Evolutionary conservation across 1,140 invertebrate genomes (phyloP).

Genomic region (Solenopsis fugax): DNA sequence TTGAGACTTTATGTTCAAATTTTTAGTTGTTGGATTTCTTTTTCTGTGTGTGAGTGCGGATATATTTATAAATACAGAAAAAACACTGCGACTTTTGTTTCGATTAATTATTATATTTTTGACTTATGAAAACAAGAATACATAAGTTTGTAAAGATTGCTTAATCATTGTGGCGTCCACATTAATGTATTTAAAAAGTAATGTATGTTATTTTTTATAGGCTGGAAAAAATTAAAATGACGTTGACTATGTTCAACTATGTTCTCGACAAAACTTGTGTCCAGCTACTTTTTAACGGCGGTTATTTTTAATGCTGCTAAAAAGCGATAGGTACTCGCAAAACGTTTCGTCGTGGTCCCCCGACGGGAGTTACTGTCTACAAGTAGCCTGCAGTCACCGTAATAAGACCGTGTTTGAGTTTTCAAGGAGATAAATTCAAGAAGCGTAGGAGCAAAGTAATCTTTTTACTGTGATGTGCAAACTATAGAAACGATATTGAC

Average conservation of each 20-base stretch:
- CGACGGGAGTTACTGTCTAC: neutral
- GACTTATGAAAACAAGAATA: neutral
- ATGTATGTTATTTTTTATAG: neutral
- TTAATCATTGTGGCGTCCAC: neutral
- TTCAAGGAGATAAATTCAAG: conserved; percentile 35
- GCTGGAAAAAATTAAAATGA: neutral
- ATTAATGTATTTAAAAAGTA: neutral
- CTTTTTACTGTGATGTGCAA: conserved; percentile 7
- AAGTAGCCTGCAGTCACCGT: conserved; percentile 8
- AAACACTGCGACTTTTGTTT: neutral
- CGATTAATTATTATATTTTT: neutral
- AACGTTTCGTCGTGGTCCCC: conserved; percentile 10
- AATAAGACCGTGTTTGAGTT: conserved; percentile 36
- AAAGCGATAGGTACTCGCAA: neutral
- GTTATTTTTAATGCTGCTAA: conserved; percentile 4
- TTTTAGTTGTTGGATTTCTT: no score
- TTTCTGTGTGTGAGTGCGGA: no score
- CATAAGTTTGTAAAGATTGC: neutral
- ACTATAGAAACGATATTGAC: conserved; percentile 18
- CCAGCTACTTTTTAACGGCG: neutral
- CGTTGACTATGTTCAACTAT: neutral
- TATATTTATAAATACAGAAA: no score
- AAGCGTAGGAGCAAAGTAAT: conserved; percentile 5
- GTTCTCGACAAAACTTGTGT: neutral
- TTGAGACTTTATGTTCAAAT: no score